Conservation (phyloP, 2,113 vertebrate genomes). For the Carassius gibelio region DNA sequence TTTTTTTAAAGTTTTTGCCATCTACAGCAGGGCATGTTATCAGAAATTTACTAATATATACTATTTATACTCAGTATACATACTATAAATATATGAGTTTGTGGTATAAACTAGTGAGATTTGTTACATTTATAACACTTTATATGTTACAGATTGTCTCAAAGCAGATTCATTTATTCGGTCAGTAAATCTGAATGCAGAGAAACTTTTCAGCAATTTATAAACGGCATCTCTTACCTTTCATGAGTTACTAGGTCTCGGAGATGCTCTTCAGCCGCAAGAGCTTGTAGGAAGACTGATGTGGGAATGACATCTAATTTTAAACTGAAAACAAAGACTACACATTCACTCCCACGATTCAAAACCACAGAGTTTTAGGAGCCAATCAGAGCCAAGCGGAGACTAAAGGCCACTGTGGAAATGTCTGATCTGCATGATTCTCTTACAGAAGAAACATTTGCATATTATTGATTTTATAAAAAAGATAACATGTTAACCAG, state of each 20-base stretch:
- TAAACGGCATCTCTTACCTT: neutral
- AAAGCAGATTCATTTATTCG: neutral
- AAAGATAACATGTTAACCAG: neutral
- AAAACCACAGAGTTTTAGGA: slow-evolving; percentile 63
- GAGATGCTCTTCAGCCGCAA: neutral
- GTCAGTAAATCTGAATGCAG: neutral
- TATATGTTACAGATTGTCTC: neutral
- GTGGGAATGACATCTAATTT: neutral
- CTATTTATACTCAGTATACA: too few relatives aligned
- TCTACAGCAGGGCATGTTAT: neutral
- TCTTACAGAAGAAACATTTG: neutral
- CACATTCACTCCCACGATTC: slow-evolving; percentile 61
- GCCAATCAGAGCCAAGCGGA: slow-evolving; percentile 65
- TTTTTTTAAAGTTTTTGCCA: neutral
- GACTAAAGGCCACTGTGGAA: slow-evolving; percentile 39
- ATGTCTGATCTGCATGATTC: slow-evolving; percentile 26
- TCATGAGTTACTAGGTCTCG: neutral
- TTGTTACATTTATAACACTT: neutral
- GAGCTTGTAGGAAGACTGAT: neutral
- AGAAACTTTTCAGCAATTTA: neutral
- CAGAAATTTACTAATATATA: neutral
- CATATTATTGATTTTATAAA: neutral
- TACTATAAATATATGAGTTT: too few relatives aligned
- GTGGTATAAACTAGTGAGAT: too few relatives aligned
- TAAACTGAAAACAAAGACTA: slow-evolving; percentile 38